Evolutionary conservation across 2,888 invertebrate genomes (phyloP), one percentile per base, ranked within the genome.

Genomic region (Mimumesa dahlbomi): DNA sequence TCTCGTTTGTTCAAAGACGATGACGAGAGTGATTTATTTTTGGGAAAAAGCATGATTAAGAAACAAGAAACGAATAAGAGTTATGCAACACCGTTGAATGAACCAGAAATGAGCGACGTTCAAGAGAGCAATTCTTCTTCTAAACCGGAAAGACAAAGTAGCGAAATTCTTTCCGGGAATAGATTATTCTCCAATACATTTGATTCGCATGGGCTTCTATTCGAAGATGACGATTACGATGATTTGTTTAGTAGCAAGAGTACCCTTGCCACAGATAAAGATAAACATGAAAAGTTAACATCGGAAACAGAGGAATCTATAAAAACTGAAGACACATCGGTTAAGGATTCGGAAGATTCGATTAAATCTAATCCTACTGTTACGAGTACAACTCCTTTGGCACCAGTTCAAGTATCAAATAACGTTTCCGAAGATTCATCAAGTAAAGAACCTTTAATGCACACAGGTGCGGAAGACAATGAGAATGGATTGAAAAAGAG

Each of bases 181-280:
- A 57, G 46, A 21, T 19, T 73, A 13, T 80, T 77, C 18, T 66
- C 69, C 1, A 38, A 21, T 5, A 22, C 42, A 1, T 14, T 53
- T 5, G 69, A 52, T 2, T 52, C 73, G 2, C 77, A 36, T 7
- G 69, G 45, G 3, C 45, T 67, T 16, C 14, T 81, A 4, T 81
- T 81, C 11, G 75, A 79, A 7, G 75, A 77, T 2, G 83, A 84
- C 21, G 79, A 82, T 40, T 82, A 82, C 43, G 83, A 84, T 6
- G 79, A 79, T 73, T 58, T 86, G 16, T 86, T 87, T 42, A 70
- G 71, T 16, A 69, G 62, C 2, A 83, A 75, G 5, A 54, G 21
- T 1, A 21, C 18, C n/a, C 25, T 11, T 0, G 36, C 36, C 48
- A 38, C 4, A 1, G 34, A 56, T 5, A 5, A 16, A 18, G 53